A percentile compares a stretch with the other conserved stretches of the same genome.
Evolutionary conservation across 2,888 invertebrate species (phyloP).

Genomic region (Eudemis profundana): DNA sequence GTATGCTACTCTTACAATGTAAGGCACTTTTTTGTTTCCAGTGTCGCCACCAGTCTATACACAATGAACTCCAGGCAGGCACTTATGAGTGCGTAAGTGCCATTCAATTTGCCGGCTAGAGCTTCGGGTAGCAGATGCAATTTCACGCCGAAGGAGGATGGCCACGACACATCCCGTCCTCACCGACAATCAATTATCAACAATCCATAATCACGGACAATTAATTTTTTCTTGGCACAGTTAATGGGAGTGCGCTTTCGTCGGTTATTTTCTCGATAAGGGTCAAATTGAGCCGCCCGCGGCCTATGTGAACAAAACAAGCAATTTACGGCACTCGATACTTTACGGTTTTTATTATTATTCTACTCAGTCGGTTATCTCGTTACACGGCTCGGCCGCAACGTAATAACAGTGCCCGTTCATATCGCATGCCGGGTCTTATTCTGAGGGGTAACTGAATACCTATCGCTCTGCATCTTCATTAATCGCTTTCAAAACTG

Average conservation of each 20-base stretch:
- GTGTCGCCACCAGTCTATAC: background rate
- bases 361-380: constrained; percentile 67
- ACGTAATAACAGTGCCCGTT: constrained; percentile 54
- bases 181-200: constrained; percentile 75
- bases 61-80: constrained; percentile 2
- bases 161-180: constrained; percentile 64
- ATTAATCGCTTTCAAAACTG: constrained; percentile 18
- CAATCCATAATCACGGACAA: constrained; percentile 79
- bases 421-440: constrained; percentile 20
- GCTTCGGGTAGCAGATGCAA: constrained; percentile 51
- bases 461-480: constrained; percentile 25
- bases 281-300: constrained; percentile 78
- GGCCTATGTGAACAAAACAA: constrained; percentile 76
- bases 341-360: constrained; percentile 73
- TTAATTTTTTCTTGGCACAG: constrained; percentile 75
- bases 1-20: background rate
- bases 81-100: constrained; percentile 17
- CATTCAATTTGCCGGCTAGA: constrained; percentile 32
- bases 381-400: constrained; percentile 59
- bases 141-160: constrained; percentile 58
- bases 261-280: constrained; percentile 81
- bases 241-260: constrained; percentile 76
- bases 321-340: constrained; percentile 74
- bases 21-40: constrained; percentile 3
- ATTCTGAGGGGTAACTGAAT: constrained; percentile 25